These are phyloP conservation scores for Rotaria macrura DNA, from an alignment of 2,888 invertebrate species.

Conservation along the genomic window DNA sequence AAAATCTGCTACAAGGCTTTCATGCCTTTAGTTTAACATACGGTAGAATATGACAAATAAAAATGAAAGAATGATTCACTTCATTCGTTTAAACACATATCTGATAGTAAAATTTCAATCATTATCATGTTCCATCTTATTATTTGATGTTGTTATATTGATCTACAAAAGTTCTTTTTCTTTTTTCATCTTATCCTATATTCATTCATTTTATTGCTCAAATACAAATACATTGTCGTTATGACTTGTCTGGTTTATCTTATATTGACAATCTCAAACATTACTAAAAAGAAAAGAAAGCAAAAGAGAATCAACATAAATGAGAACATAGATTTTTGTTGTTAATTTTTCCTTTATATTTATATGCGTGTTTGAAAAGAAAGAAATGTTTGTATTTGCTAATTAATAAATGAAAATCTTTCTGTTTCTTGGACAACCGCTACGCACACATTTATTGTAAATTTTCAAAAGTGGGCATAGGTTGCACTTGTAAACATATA, in stretches of 20 bases:
- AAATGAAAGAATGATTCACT: too few relatives aligned
- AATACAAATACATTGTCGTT: neutral
- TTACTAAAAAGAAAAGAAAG: neutral
- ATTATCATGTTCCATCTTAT: neutral
- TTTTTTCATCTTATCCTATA: neutral
- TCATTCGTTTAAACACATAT: too few relatives aligned
- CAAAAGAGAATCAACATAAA: neutral
- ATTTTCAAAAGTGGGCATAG: neutral
- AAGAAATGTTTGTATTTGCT: neutral
- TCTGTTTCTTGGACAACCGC: neutral
- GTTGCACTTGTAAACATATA: neutral
- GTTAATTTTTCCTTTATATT: neutral
- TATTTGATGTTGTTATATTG: too few relatives aligned
- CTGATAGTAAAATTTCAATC: neutral
- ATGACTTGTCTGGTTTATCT: neutral
- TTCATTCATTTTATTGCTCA: neutral
- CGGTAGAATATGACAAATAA: too few relatives aligned
- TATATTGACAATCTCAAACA: neutral
- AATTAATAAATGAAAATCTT: slow-evolving; percentile 7
- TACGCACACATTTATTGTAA: neutral
- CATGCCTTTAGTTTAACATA: too few relatives aligned
- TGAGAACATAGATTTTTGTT: slow-evolving; percentile 11
- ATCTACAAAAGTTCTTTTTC: neutral
- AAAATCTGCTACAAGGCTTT: too few relatives aligned
- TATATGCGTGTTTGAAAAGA: neutral